phyloP scores from a whole-genome alignment of 2,797 vertebrate genomes.

The Hypotaenidia philippensis region DNA sequence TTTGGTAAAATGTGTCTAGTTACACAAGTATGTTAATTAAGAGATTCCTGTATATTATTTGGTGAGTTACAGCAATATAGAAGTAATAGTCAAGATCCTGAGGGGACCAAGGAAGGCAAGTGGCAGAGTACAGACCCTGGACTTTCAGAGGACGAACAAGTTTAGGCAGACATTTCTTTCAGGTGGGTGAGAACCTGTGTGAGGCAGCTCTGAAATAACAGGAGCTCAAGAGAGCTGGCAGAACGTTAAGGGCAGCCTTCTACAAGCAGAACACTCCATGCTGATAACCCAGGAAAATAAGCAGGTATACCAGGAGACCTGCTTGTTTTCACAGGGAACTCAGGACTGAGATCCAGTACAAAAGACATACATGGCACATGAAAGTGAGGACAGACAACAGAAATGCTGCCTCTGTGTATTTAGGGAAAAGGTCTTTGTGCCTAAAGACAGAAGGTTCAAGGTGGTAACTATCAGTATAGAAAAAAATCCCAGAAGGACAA shows the following conservation, averaged over 20 bases:
- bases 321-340: not conserved
- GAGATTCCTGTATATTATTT: not conserved
- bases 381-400: not conserved
- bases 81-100: not conserved
- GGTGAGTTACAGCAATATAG: not conserved
- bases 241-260: not conserved
- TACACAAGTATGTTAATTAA: constrained; percentile 14
- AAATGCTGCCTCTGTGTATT: not conserved
- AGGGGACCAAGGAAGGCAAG: not conserved
- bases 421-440: not conserved
- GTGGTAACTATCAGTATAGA: not conserved
- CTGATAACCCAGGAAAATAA: not conserved
- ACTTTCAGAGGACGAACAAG: not conserved
- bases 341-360: not conserved
- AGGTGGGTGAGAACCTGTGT: not conserved
- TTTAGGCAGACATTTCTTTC: not conserved
- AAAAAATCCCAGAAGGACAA: not conserved
- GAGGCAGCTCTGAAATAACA: not conserved
- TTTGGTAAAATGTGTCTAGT: constrained; percentile 25
- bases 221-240: not conserved
- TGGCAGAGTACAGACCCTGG: not conserved
- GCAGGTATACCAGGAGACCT: not conserved
- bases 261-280: not conserved
- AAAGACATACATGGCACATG: not conserved
- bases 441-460: not conserved